Evolutionary conservation across 2,113 vertebrate species (phyloP), one percentile per base, ranked within the genome.

Genomic region (Anarrhichthys ocellatus): DNA sequence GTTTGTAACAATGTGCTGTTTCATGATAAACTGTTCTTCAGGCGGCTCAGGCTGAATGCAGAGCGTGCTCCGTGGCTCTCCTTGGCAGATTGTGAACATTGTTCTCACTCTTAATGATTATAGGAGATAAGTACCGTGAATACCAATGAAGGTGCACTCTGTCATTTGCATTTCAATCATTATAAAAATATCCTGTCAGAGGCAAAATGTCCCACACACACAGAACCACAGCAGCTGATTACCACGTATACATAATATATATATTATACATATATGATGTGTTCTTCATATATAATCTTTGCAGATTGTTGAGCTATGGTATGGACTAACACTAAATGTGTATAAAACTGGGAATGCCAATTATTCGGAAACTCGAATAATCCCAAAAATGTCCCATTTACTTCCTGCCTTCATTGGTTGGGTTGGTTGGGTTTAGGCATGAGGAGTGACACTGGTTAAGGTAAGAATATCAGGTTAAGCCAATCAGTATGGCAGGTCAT

Each of bases 141-240:
- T 93, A 88, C 80, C 90, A 91, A 93, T 89, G 83, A 92, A 80
- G 90, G 52, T 1, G 5, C 58, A 10, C 56, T 6, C 67, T 78
- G 81, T 76, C 89, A 87, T 93, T 93, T 91, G 90, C 89, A 93
- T 93, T 92, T 91, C 89, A 90, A 89, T 94, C 87, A 87, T 71
- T 46, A 61, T 65, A 58, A 83, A 91, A 86, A 38, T 82, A 90
- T 87, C 81, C 85, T 56, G 87, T 88, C 78, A n/a, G 40, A 38
- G 73, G 1, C 38, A 58, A 74, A 78, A 82, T 78, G 58, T 83
- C 32, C 32, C 85, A 93, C 87, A 80, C 87, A 80, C 83, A 91
- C 86, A 79, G 82, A 91, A 91, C 87, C 36, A 86, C 92, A 29
- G 64, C 70, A 15, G 42, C 3, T 13, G 1, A 69, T 83, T 82